Evolutionary conservation across 2,797 vertebrate species (phyloP), one percentile per base, ranked within the genome.

Genomic region (Paramormyrops hopkinsi): DNA sequence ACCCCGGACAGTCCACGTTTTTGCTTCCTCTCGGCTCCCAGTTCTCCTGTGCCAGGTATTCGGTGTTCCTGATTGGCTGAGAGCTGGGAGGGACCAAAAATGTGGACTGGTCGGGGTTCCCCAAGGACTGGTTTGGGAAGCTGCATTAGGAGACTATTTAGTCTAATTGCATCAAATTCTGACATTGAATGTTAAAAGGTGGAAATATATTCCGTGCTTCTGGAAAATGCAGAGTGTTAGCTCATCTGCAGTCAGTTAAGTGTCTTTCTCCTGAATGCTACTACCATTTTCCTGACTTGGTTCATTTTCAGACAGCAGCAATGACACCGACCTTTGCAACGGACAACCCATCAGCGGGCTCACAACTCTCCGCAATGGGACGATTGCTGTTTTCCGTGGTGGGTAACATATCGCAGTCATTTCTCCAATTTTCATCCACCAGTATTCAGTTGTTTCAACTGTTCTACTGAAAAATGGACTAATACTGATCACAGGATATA

Each of bases 301-400:
- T 73, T 86, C 19, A 48, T 65, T n/a, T 88, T 53, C 69, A 97
- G 96, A 96, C 92, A 94, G 93, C 93, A 95, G 90, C 91, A 95
- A 97, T 0, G 96, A 98, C 89, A 96, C 95, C 89, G 94, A 99
- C 91, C 94, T 99, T 90, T 99, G 98, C 90, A 98, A 95, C 0
- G 97, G 97, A 6, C 96, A 94, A 53, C 97, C 98, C 0, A 91
- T 97, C 0, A 94, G 97, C 0, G 96, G 95, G 69, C 93, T 98
- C 92, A 97, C 98, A 1, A 96, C 97, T 1, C 94, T 99, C 46
- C 95, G 91, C 65, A 99, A 99, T 1, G 98, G 98, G 89, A 99
- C 98, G 0, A 44, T 97, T 3, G 97, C 96, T 0, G 96, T 97
- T 88, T 99, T 99, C 95, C 95, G 98, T 97, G 98, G 98, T 99